phyloP scores from a whole-genome alignment of 2,113 vertebrate genomes.

The Hepsetus odoe region DNA sequence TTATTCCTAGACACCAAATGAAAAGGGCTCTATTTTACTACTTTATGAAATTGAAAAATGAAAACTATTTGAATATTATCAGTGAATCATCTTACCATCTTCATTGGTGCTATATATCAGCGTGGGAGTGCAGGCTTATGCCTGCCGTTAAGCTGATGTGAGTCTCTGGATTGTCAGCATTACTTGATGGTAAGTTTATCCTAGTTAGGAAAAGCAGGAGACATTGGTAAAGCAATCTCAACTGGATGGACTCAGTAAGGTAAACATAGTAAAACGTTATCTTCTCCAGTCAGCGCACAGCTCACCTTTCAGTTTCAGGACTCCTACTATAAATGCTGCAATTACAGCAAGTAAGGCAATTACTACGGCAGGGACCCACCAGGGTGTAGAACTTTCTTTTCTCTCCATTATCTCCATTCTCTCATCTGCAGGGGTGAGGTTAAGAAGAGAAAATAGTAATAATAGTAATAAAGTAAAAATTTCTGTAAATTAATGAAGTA shows the following conservation, averaged over 20 bases:
- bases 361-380: slow-evolving; percentile 68
- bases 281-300: slow-evolving; percentile 19
- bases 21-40: too few species aligned
- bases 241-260: background rate
- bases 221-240: background rate
- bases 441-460: too few species aligned
- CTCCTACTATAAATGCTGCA: slow-evolving; percentile 53
- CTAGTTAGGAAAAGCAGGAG: slow-evolving; percentile 21
- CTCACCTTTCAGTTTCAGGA: slow-evolving; percentile 60
- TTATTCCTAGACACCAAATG: too few species aligned
- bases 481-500: too few species aligned
- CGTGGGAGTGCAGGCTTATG: too few species aligned
- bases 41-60: too few species aligned
- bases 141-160: slow-evolving; percentile 66
- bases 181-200: background rate
- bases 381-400: slow-evolving; percentile 14
- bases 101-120: background rate
- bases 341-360: slow-evolving; percentile 47
- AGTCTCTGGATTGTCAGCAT: slow-evolving; percentile 58
- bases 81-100: too few species aligned
- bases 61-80: too few species aligned
- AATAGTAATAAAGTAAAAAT: too few species aligned
- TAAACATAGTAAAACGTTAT: background rate
- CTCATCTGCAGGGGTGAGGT: slow-evolving; percentile 37
- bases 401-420: rapidly evolving